Evolutionary conservation across 2,888 invertebrate genomes (phyloP).

Genomic region (Oscheius sp.): DNA sequence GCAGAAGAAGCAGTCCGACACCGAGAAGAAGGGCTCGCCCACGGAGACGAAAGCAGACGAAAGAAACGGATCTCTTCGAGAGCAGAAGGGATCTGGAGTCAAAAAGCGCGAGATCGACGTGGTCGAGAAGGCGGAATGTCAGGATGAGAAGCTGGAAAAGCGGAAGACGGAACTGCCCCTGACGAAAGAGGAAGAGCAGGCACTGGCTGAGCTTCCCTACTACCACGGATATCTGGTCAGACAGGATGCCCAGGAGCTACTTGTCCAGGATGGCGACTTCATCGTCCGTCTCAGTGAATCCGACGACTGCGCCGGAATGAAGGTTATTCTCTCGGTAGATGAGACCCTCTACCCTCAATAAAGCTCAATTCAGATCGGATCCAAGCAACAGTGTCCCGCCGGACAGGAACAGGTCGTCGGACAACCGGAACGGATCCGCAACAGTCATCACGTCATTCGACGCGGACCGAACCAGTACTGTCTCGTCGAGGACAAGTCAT

Average conservation of each 20-base stretch:
- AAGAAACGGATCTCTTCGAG: too few relatives aligned
- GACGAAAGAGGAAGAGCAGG: conserved; percentile 6
- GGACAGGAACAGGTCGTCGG: neutral
- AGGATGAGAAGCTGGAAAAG: too few relatives aligned
- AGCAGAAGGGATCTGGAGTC: too few relatives aligned
- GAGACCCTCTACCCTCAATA: neutral
- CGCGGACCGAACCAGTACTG: neutral
- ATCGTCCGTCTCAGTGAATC: conserved; percentile 43
- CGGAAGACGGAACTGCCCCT: neutral
- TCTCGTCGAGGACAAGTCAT: neutral
- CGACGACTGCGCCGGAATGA: conserved; percentile 6
- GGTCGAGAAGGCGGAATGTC: too few relatives aligned
- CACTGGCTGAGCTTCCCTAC: conserved; percentile 38
- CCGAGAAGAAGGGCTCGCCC: too few relatives aligned
- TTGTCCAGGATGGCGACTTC: conserved; percentile 42
- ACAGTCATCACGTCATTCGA: neutral
- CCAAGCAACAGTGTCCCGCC: neutral
- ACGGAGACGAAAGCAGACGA: too few relatives aligned
- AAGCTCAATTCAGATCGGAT: neutral
- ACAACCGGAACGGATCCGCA: neutral
- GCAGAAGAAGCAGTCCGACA: too few relatives aligned
- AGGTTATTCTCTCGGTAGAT: neutral
- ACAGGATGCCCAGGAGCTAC: conserved; percentile 33
- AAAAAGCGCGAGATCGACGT: too few relatives aligned
- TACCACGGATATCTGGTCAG: conserved; percentile 46